These are phyloP conservation scores for Drosophila paramelanica DNA, from an alignment of 2,888 invertebrate genomes.

Conservation along the genomic window DNA sequence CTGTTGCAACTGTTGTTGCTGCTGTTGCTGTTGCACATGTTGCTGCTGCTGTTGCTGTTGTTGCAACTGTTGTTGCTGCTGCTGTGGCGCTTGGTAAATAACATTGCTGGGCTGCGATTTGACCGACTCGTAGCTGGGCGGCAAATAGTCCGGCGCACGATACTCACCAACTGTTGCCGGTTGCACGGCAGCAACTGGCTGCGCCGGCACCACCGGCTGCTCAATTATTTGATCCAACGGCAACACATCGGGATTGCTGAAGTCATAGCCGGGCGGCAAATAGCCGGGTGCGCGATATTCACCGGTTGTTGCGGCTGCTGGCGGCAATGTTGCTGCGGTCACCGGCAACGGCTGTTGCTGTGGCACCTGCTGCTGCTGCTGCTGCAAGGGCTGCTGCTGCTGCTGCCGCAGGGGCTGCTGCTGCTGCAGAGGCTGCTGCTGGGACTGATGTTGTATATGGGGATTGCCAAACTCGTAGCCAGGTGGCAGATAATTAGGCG, in stretches of 20 bases:
- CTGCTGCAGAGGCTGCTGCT: constrained; percentile 11
- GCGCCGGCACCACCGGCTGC: constrained; percentile 10
- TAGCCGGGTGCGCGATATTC: constrained; percentile 57
- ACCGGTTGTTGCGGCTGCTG: constrained; percentile 3
- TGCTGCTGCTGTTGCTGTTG: constrained; percentile 17
- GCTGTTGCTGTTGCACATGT: constrained; percentile 26
- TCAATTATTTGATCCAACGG: constrained; percentile 19
- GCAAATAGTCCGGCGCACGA: constrained; percentile 61
- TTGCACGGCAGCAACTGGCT: constrained; percentile 13
- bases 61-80: constrained; percentile 17
- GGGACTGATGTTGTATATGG: constrained; percentile 3
- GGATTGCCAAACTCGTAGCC: constrained; percentile 67
- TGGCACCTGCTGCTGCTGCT: constrained; percentile 5
- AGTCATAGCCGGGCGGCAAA: constrained; percentile 67
- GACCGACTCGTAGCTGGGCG: constrained; percentile 59
- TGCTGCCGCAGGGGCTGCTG: constrained; percentile 4
- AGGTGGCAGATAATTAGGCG: constrained; percentile 62
- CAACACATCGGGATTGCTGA: constrained; percentile 7
- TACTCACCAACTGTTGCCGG: constrained; percentile 32
- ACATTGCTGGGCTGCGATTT: constrained; percentile 19
- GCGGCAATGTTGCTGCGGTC: background rate
- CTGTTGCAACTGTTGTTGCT: constrained; percentile 27
- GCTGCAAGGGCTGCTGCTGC: constrained; percentile 5
- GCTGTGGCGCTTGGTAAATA: constrained; percentile 22
- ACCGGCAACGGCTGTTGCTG: constrained; percentile 8